phyloP scores from a whole-genome alignment of 2,113 vertebrate genomes.

The Cololabis saira region DNA sequence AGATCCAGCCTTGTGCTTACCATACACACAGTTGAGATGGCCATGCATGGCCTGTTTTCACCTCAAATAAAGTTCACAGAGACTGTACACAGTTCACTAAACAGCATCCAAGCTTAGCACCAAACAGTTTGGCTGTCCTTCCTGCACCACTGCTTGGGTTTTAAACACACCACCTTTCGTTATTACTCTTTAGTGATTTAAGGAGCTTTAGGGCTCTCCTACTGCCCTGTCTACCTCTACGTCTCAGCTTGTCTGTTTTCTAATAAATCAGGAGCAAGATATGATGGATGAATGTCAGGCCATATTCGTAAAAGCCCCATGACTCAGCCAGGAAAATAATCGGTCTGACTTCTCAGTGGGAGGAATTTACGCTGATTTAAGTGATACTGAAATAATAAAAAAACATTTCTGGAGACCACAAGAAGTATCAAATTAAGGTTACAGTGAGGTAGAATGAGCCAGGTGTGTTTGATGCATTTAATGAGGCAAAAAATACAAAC shows the following conservation, averaged over 20 bases:
- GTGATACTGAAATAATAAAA: no score
- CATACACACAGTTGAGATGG: slow-evolving; percentile 60
- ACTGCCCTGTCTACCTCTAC: neutral
- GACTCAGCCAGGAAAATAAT: slow-evolving; percentile 47
- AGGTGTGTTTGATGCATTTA: no score
- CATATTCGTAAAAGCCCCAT: slow-evolving; percentile 32
- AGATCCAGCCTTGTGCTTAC: slow-evolving; percentile 62
- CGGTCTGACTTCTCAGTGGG: slow-evolving; percentile 22
- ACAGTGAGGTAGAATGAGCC: no score
- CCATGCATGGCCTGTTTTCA: slow-evolving; percentile 74
- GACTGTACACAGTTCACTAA: slow-evolving; percentile 65
- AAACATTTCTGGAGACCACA: no score
- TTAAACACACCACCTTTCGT: slow-evolving; percentile 50
- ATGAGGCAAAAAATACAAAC: neutral
- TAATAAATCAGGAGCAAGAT: slow-evolving; percentile 13
- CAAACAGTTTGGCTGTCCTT: slow-evolving; percentile 54
- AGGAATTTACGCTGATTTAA: neutral
- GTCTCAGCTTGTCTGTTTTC: slow-evolving; percentile 2
- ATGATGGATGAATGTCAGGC: slow-evolving; percentile 10
- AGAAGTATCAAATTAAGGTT: no score
- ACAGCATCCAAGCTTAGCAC: slow-evolving; percentile 60
- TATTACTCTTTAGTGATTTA: slow-evolving; percentile 27
- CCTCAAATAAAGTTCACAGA: slow-evolving; percentile 74
- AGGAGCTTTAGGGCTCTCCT: slow-evolving; percentile 9
- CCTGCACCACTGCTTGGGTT: slow-evolving; percentile 60